Conservation (phyloP, 2,888 invertebrate genomes). For the Eubasilissa splendida region DNA sequence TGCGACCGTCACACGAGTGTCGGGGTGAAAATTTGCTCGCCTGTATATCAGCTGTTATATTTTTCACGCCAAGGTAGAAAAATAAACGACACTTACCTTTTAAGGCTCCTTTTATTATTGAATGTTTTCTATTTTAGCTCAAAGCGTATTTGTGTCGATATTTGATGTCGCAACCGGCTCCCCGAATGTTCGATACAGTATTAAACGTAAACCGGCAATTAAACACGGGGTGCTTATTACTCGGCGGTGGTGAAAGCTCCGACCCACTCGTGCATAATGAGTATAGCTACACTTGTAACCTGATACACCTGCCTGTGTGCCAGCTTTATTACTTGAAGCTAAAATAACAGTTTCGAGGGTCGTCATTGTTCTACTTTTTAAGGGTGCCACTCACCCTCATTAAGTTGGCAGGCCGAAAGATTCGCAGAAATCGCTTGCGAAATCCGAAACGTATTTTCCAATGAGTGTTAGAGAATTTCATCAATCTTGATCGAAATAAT, state of each 20-base stretch:
- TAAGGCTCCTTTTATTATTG: not conserved
- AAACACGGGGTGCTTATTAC: slow-evolving; percentile 18
- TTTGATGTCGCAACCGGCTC: not conserved
- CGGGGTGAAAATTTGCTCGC: not conserved
- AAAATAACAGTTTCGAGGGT: slow-evolving; percentile 11
- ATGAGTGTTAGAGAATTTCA: slow-evolving; percentile 40
- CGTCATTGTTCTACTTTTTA: slow-evolving; percentile 36
- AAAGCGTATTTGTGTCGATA: not conserved
- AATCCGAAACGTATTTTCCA: slow-evolving; percentile 48
- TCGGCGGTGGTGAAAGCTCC: slow-evolving; percentile 11
- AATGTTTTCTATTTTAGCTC: not conserved
- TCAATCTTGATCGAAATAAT: slow-evolving; percentile 12
- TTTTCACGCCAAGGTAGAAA: not conserved
- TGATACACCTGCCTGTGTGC: slow-evolving; percentile 10
- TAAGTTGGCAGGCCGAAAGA: slow-evolving; percentile 47
- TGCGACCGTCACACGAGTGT: not conserved
- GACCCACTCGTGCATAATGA: slow-evolving; percentile 28
- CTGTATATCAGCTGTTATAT: not conserved
- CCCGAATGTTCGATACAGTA: not conserved
- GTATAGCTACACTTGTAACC: slow-evolving; percentile 17
- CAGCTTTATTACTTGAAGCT: slow-evolving; percentile 8
- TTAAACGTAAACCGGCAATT: not conserved
- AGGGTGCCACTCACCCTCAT: slow-evolving; percentile 44
- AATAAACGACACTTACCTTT: not conserved
- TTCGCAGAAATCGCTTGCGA: slow-evolving; percentile 25